Conservation (phyloP, 2,888 invertebrate genomes). For the Brenthis daphne region DNA sequence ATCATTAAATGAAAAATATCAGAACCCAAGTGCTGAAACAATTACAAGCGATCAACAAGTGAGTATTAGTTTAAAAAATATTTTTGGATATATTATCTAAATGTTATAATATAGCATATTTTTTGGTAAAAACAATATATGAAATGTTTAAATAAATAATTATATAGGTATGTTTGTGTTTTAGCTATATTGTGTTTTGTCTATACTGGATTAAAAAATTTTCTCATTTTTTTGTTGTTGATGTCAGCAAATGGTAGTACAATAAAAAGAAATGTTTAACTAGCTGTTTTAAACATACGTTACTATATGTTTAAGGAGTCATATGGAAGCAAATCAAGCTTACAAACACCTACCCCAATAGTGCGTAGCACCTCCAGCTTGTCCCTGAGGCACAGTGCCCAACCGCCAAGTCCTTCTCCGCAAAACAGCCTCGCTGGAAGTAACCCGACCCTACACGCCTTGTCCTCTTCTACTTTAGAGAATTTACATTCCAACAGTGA, state of each 20-base stretch:
- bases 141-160: no score
- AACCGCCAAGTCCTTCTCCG: slow-evolving; percentile 35
- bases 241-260: no score
- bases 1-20: slow-evolving; percentile 57
- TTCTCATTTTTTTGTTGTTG: no score
- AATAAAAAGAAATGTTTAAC: no score
- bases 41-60: slow-evolving; percentile 25
- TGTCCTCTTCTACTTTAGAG: slow-evolving; percentile 42
- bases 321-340: slow-evolving; percentile 52
- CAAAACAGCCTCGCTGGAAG: slow-evolving; percentile 51
- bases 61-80: slow-evolving; percentile 1
- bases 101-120: no score
- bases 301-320: slow-evolving; percentile 29
- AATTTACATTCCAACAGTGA: slow-evolving; percentile 53
- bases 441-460: slow-evolving; percentile 48
- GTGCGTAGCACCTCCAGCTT: slow-evolving; percentile 57
- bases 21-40: slow-evolving; percentile 12
- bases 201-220: no score
- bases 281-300: background rate
- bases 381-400: slow-evolving; percentile 52
- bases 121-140: no score
- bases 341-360: slow-evolving; percentile 52
- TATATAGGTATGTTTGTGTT: no score
- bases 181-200: no score
- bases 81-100: no score